phyloP scores from a whole-genome alignment of 1,140 invertebrate genomes.

The Drosophila setifemur region DNA sequence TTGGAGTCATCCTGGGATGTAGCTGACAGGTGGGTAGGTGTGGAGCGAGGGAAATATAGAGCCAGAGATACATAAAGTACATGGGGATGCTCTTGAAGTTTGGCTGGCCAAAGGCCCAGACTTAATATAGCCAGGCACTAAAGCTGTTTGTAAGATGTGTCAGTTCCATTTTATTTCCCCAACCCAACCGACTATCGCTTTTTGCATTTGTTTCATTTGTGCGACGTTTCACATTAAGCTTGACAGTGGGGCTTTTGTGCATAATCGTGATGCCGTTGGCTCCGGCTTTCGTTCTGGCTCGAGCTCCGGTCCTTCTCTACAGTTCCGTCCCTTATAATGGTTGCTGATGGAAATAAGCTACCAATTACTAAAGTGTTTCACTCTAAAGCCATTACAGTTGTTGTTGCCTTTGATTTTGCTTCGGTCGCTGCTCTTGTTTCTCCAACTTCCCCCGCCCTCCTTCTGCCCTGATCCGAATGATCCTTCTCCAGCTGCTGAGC shows the following conservation, averaged over 20 bases:
- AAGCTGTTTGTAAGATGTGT: conserved; percentile 37
- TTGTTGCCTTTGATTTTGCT: conserved; percentile 19
- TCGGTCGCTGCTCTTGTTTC: conserved; percentile 33
- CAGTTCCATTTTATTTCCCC: conserved; percentile 34
- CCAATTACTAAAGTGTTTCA: conserved; percentile 78
- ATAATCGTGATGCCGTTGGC: conserved; percentile 76
- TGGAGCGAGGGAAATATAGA: not conserved
- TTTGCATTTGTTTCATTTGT: conserved; percentile 74
- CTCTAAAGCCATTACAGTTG: conserved; percentile 41
- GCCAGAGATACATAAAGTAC: conserved; percentile 15
- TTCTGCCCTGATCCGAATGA: not conserved
- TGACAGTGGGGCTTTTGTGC: conserved; percentile 69
- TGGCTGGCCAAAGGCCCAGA: conserved; percentile 11
- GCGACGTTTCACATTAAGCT: conserved; percentile 72
- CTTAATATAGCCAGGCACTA: conserved; percentile 9
- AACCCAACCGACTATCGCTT: conserved; percentile 14
- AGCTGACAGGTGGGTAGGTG: not conserved
- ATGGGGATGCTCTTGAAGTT: conserved; percentile 11
- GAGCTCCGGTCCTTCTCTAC: not conserved
- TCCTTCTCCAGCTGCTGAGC: not conserved
- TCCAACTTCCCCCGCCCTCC: not conserved
- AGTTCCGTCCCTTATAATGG: not conserved
- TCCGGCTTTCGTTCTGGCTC: conserved; percentile 34
- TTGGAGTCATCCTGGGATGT: not conserved
- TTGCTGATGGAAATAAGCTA: conserved; percentile 68